A percentile compares a stretch with the other conserved stretches of the same genome.
Evolutionary conservation across 2,113 vertebrate species (phyloP).

Genomic region (Acrocephalus arundinaceus): DNA sequence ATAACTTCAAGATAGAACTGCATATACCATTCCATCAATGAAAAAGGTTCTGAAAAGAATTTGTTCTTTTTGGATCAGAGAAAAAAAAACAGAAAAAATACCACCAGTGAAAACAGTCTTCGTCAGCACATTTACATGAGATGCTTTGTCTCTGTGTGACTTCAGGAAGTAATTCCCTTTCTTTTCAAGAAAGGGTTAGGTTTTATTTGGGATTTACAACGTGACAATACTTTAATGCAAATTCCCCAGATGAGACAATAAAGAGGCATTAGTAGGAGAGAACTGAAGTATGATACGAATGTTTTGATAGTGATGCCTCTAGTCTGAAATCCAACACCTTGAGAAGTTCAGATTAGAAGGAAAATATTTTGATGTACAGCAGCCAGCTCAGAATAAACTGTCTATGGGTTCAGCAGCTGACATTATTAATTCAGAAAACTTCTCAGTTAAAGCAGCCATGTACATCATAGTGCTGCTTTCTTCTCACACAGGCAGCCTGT

Average conservation of each 20-base stretch:
- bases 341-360: neutral
- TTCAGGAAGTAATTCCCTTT: neutral
- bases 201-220: neutral
- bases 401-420: neutral
- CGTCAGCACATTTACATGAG: neutral
- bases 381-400: neutral
- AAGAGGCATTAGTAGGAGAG: neutral
- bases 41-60: neutral
- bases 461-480: neutral
- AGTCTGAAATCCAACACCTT: neutral
- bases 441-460: neutral
- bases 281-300: neutral
- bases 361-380: neutral
- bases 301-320: neutral
- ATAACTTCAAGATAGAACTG: neutral
- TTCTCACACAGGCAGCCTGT: neutral
- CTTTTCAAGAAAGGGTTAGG: neutral
- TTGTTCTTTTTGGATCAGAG: neutral
- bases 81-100: neutral
- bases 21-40: neutral
- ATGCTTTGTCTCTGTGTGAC: neutral
- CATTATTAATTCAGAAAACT: neutral
- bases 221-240: neutral
- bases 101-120: neutral
- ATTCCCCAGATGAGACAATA: neutral